These are phyloP conservation scores for Hycleus cichorii DNA, from an alignment of 1,140 invertebrate species.

Conservation along the genomic window DNA sequence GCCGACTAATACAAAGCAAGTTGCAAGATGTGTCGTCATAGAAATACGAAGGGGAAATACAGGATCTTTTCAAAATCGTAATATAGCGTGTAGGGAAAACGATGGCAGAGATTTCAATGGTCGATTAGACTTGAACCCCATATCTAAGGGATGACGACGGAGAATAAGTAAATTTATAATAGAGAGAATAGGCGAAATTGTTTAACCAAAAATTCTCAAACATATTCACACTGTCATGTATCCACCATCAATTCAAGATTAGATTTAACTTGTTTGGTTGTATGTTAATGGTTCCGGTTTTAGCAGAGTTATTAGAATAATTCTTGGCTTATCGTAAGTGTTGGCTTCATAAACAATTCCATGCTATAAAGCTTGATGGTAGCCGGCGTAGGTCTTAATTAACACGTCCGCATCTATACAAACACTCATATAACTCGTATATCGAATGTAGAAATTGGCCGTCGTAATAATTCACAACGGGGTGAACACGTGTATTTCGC, in stretches of 20 bases:
- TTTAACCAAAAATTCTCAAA: too few species aligned
- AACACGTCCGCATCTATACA: slow-evolving; percentile 13
- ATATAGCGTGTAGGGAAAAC: slow-evolving; percentile 3
- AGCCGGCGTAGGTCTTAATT: slow-evolving; percentile 14
- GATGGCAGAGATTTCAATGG: background rate
- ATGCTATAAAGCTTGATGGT: background rate
- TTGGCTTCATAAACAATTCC: background rate
- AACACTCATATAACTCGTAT: slow-evolving; percentile 17
- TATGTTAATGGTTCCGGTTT: too few species aligned
- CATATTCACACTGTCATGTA: too few species aligned
- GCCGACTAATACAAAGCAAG: slow-evolving; percentile 17
- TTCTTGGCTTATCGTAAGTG: too few species aligned
- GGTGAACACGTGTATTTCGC: slow-evolving; percentile 22
- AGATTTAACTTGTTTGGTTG: too few species aligned
- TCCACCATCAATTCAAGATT: too few species aligned
- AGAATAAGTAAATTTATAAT: too few species aligned
- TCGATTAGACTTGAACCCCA: too few species aligned
- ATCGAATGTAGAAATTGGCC: slow-evolving; percentile 16
- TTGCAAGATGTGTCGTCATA: slow-evolving; percentile 17
- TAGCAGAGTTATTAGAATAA: too few species aligned
- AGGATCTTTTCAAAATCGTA: slow-evolving; percentile 5
- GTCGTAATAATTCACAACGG: slow-evolving; percentile 18
- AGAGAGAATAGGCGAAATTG: too few species aligned
- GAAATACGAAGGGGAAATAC: background rate
- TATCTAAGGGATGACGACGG: too few species aligned